Conservation (phyloP, 2,888 invertebrate genomes). For the Agrotis segetum region DNA sequence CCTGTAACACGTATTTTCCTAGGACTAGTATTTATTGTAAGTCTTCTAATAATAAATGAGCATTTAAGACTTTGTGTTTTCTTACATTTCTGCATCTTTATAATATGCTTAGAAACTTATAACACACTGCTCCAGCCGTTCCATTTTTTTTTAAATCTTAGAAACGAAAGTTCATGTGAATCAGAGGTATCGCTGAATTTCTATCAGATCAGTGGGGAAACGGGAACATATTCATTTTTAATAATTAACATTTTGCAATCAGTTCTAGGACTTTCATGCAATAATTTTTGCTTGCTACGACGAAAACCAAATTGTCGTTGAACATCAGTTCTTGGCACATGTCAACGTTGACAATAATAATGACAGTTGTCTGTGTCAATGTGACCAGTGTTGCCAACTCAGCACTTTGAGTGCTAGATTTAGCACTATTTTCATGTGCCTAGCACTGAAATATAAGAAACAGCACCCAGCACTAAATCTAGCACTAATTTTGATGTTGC, state of each 20-base stretch:
- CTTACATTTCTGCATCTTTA: too few species aligned
- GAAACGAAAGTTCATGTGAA: neutral
- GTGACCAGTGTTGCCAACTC: too few species aligned
- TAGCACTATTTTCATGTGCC: too few species aligned
- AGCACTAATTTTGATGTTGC: too few species aligned
- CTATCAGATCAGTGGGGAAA: neutral
- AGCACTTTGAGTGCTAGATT: too few species aligned
- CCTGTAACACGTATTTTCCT: neutral
- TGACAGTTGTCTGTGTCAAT: constrained; percentile 13
- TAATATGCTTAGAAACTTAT: too few species aligned
- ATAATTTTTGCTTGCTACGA: neutral
- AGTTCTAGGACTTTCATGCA: neutral
- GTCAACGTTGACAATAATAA: constrained; percentile 4
- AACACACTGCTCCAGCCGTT: too few species aligned
- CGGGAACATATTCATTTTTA: neutral
- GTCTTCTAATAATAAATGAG: too few species aligned
- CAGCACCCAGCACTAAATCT: too few species aligned
- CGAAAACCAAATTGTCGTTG: constrained; percentile 2
- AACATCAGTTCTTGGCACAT: neutral
- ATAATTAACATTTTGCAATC: neutral
- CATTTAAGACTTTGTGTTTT: too few species aligned
- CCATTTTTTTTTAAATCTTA: neutral
- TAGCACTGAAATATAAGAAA: too few species aligned
- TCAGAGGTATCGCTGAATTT: neutral
- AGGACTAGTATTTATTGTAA: neutral